Conservation (phyloP, 2,113 vertebrate genomes). For the Chaetodon trifascialis region DNA sequence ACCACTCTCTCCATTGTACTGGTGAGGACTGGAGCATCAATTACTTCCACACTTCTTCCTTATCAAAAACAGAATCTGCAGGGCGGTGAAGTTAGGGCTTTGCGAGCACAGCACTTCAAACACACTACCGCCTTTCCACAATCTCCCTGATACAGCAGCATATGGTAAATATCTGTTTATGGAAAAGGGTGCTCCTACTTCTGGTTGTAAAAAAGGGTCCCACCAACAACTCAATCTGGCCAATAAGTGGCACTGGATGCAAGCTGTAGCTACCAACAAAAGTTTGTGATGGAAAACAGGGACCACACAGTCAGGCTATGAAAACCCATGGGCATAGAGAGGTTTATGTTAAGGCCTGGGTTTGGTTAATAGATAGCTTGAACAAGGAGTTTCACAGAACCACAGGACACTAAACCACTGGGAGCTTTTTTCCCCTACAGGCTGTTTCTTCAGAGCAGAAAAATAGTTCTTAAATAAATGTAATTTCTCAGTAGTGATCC, state of each 20-base stretch:
- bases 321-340: constrained; percentile 52
- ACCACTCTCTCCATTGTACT: constrained; percentile 10
- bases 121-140: not conserved
- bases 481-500: not conserved
- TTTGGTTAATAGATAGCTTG: constrained; percentile 65
- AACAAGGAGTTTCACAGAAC: constrained; percentile 52
- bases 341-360: constrained; percentile 45
- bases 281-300: constrained; percentile 75
- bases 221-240: constrained; percentile 49
- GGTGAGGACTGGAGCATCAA: constrained; percentile 40
- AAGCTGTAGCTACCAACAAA: constrained; percentile 74
- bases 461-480: constrained; percentile 22
- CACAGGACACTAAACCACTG: constrained; percentile 37
- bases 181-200: constrained; percentile 47
- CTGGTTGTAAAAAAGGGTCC: constrained; percentile 59
- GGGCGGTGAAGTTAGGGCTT: not conserved
- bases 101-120: constrained; percentile 11
- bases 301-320: constrained; percentile 71
- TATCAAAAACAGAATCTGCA: constrained; percentile 14
- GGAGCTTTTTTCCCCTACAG: constrained; percentile 18
- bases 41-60: constrained; percentile 2
- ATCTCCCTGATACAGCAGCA: constrained; percentile 8
- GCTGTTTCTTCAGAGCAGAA: constrained; percentile 6
- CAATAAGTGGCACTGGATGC: constrained; percentile 61
- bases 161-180: constrained; percentile 53